Percentiles rank a stretch among this genome's conserved stretches.
Evolutionary conservation across 2,888 invertebrate genomes (phyloP).

Genomic region (Fragum whitleyi): DNA sequence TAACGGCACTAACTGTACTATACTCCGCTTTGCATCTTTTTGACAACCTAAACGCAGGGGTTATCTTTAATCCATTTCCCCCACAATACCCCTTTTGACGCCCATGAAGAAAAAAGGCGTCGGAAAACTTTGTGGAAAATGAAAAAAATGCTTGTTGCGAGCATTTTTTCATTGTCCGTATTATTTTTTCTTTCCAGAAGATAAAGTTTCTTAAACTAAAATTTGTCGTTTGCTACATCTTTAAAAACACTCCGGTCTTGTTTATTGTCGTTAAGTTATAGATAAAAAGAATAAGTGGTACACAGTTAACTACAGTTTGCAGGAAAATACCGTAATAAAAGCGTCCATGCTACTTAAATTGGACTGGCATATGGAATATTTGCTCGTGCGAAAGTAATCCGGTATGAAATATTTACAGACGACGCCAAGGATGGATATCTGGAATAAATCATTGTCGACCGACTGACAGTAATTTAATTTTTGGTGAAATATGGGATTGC

Average conservation of each 20-base stretch:
- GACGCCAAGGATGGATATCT: conserved; percentile 8
- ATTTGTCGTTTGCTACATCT: too few relatives aligned
- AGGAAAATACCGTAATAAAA: too few relatives aligned
- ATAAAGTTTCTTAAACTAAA: too few relatives aligned
- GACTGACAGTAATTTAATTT: conserved; percentile 25
- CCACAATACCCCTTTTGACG: not conserved
- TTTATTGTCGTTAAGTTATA: too few relatives aligned
- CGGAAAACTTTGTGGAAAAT: not conserved
- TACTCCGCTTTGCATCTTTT: too few relatives aligned
- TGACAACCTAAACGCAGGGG: too few relatives aligned
- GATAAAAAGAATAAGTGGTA: too few relatives aligned
- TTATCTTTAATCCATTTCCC: too few relatives aligned
- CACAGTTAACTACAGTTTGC: too few relatives aligned
- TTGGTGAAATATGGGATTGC: conserved; percentile 15
- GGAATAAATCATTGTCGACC: conserved; percentile 15
- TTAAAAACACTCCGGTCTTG: too few relatives aligned
- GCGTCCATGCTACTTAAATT: too few relatives aligned
- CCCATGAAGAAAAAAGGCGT: not conserved
- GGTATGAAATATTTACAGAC: not conserved
- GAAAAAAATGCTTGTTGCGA: not conserved
- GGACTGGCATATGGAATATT: not conserved
- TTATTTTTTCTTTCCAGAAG: not conserved
- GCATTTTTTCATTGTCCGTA: not conserved
- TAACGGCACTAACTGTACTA: too few relatives aligned
- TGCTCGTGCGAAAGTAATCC: not conserved